Conservation (phyloP, 2,797 vertebrate genomes). For the Rhinatrema bivittatum region DNA sequence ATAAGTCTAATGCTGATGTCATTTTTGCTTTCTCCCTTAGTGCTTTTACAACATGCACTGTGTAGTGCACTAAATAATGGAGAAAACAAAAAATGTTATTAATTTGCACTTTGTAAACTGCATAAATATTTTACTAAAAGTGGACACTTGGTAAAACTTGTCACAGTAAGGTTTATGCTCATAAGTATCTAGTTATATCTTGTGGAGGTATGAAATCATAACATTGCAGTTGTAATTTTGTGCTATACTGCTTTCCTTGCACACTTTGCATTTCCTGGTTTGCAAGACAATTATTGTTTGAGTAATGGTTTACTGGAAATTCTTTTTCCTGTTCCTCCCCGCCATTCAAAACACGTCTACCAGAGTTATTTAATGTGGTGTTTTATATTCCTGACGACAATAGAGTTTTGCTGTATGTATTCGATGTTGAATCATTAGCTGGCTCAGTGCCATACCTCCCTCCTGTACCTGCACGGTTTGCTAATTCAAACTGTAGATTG, state of each 20-base stretch:
- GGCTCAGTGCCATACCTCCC: slow-evolving; percentile 15
- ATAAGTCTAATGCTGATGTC: no score
- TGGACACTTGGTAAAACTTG: background rate
- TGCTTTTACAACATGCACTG: no score
- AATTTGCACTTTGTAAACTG: no score
- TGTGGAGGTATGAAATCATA: no score
- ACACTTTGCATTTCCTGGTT: background rate
- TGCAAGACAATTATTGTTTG: background rate
- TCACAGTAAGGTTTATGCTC: background rate
- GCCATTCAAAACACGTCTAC: slow-evolving; percentile 5
- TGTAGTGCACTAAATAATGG: no score
- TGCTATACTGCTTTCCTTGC: background rate
- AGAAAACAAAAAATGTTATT: no score
- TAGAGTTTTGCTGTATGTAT: slow-evolving; percentile 8
- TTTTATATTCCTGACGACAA: background rate
- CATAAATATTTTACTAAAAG: no score
- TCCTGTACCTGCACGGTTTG: slow-evolving; percentile 15
- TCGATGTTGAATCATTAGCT: slow-evolving; percentile 7
- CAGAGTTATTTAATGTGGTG: slow-evolving; percentile 3
- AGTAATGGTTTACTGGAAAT: background rate
- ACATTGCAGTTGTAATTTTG: background rate
- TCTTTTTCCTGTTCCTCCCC: no score
- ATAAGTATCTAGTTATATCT: no score
- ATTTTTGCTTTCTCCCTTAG: no score
- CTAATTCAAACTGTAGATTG: slow-evolving; percentile 2